Base-by-base conservation (phyloP, 2,888 invertebrate genomes). In the Epinotia demarniana region DNA sequence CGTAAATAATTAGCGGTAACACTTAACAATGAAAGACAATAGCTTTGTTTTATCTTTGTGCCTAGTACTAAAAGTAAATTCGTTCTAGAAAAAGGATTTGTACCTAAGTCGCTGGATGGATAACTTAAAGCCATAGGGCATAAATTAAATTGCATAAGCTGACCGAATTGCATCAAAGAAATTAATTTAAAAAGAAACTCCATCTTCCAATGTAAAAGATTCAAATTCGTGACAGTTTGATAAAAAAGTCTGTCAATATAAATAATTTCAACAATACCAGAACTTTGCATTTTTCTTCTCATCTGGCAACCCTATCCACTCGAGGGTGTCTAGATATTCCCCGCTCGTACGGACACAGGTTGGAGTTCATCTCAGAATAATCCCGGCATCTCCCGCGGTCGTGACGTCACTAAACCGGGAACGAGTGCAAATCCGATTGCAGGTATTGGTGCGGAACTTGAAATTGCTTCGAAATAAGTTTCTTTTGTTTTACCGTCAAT, bases 381-480 rank as follows among this genome's bases (percentile, higher is more conserved):
- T 23, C 9, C 57, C 16, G 57, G 23, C 39, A 68, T 49, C 49
- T 49, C 8, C 16, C 23, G 13, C 46, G 23, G 2, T 16, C 68
- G 46, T 69, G 68, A 69, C 43, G 68, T 46, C 58, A 58, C 58
- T 23, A 9, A n/a, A 58, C 23, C 11, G 16, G 57, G 19, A 16
- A 5, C 39, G 16, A 43, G 19, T 5, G 43, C 43, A 68, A 68
- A 68, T 68, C 57, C 23, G 57, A 68, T 68, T 18, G 13, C 13
- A 16, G 13, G 12, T 39, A 33, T 39, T 67, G 39, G 16, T 16
- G 16, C 19, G 18, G 19, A 16, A 68, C 8, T 57, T 39, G 13
- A 16, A 43, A 53, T 49, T 49, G 66, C 53, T 66, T 27, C 49
- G 11, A 11, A 49, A 49, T 5, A 27, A 66, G n/a, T 53, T 33